Percentiles rank a stretch among this genome's conserved stretches.
Evolutionary conservation across 2,113 vertebrate genomes (phyloP).

Genomic region (Gymnocephalus cernua): DNA sequence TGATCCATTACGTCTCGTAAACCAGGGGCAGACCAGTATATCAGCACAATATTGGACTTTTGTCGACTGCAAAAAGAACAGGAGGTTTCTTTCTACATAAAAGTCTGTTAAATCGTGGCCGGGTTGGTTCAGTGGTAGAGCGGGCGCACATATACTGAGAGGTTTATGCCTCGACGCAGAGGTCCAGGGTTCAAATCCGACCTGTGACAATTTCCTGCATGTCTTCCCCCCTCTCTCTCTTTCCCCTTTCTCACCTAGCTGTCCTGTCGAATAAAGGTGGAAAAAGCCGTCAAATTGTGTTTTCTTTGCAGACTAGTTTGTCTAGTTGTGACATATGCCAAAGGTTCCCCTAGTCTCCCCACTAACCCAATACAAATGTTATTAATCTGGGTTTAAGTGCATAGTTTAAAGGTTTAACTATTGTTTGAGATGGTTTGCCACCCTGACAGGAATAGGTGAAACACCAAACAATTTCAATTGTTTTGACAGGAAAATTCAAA

Average conservation of each 20-base stretch:
- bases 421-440: neutral
- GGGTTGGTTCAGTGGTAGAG: too few species aligned
- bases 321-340: neutral
- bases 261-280: too few species aligned
- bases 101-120: too few species aligned
- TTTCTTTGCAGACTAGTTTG: neutral
- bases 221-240: too few species aligned
- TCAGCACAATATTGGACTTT: neutral
- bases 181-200: too few species aligned
- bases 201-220: too few species aligned
- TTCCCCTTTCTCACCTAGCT: too few species aligned
- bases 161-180: too few species aligned
- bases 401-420: neutral
- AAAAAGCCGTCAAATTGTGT: neutral
- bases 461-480: neutral
- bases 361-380: neutral
- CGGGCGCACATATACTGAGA: too few species aligned
- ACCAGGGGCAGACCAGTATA: neutral
- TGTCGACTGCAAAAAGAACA: too few species aligned
- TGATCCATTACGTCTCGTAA: neutral
- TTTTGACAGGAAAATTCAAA: neutral
- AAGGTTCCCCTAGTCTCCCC: neutral
- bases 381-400: neutral
- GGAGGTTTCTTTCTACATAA: too few species aligned
- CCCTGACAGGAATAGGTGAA: neutral